Base-by-base conservation (phyloP, 2,113 vertebrate genomes). In the Scartelaos histophorus region DNA sequence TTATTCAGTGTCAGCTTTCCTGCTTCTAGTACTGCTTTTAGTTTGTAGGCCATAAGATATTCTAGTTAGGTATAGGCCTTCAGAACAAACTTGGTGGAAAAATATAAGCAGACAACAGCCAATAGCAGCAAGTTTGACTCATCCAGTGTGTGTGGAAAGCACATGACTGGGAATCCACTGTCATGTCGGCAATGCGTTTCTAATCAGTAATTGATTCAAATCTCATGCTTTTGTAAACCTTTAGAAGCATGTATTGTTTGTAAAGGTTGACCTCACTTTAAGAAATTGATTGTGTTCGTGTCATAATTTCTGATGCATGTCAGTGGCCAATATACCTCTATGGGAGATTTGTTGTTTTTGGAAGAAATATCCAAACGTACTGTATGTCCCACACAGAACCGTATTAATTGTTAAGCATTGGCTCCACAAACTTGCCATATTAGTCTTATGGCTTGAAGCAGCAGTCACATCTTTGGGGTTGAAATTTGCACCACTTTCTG, bases 61-160 rank as follows among this genome's bases (percentile, higher is more conserved):
- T 29, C 13, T 13, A 17, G 11, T 64, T 64, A 38, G 6, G 43
- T 9, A 38, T 64, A 54, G 6, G 19, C 22, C 19, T 2, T 1
- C 7, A 0, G 13, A 5, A 13, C 21, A 24, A 13, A n/a, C 17
- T 22, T 21, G 21, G 5, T 0, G 0, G 3, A 0, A n/a, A 53
- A 34, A 5, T 11, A 25, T 11, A 25, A 29, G 3, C 3, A 13
- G 24, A 68, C 46, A 49, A 7, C 2, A 61, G 19, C 25, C 29
- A 19, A 19, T 35, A 34, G 25, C 1, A 35, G 34, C 29, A 3
- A 17, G 5, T 43, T 49, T 89, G 81, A 85, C 70, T 87, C 85
- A 85, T 57, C 13, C 56, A 25, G 56, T 15, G 56, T 54, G 21
- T 22, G 67, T 22, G 25, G 72, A 49, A 75, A 45, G 49, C 66